Evolutionary conservation across 2,797 vertebrate species (phyloP).

Genomic region (Enteromius viviparus): DNA sequence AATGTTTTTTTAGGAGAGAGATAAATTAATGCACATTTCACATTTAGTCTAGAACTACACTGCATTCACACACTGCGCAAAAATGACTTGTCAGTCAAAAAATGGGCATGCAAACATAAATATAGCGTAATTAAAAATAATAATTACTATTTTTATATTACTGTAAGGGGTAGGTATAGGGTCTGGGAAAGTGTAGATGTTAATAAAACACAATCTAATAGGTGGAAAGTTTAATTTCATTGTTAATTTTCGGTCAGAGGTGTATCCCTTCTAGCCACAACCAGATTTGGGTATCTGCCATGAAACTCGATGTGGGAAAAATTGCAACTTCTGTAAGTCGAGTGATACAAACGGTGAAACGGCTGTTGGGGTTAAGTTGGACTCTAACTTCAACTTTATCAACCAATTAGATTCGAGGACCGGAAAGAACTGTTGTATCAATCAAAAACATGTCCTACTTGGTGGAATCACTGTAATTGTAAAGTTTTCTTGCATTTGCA

Average conservation of each 20-base stretch:
- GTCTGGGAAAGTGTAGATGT: background rate
- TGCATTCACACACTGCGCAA: too few species aligned
- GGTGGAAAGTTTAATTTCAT: background rate
- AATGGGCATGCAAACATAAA: background rate
- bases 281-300: background rate
- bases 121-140: background rate
- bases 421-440: background rate
- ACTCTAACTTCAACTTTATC: background rate
- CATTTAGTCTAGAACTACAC: too few species aligned
- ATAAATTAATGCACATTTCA: too few species aligned
- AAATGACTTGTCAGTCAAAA: too few species aligned
- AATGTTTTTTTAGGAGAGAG: too few species aligned
- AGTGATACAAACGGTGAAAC: background rate
- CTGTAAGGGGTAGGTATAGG: background rate
- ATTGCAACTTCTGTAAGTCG: too few species aligned
- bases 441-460: conserved; percentile 4
- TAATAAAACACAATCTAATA: background rate
- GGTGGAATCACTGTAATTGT: background rate
- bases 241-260: background rate
- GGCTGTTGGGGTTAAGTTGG: background rate
- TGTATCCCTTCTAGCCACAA: background rate
- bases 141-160: background rate
- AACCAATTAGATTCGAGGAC: background rate
- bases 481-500: conserved; percentile 9
- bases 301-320: background rate